Evolutionary conservation across 2,113 vertebrate genomes (phyloP).

Genomic region (Syrmaticus mikado): DNA sequence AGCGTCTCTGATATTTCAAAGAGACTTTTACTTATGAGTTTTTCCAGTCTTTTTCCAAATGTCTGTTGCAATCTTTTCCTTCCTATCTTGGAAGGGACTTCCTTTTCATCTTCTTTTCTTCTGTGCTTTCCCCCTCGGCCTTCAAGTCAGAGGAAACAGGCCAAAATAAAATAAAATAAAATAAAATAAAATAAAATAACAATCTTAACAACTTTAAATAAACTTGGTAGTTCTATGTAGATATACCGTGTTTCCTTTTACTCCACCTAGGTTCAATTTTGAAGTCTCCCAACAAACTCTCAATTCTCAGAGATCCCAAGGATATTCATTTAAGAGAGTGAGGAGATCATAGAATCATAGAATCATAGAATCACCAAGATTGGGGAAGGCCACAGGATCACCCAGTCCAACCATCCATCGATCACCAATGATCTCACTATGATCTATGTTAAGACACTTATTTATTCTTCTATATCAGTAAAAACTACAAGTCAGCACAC

Average conservation of each 20-base stretch:
- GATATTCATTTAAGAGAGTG: background rate
- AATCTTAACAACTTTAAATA: background rate
- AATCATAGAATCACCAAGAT: too few relatives aligned
- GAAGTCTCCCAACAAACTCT: background rate
- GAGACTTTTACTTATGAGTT: slow-evolving; percentile 55
- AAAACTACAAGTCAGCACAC: background rate
- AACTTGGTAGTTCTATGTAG: background rate
- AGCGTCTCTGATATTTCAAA: slow-evolving; percentile 69
- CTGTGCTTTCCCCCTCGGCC: background rate
- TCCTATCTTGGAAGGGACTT: background rate
- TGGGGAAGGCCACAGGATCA: too few relatives aligned
- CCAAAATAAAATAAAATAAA: background rate
- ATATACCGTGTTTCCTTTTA: background rate
- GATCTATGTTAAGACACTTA: background rate
- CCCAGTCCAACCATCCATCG: too few relatives aligned
- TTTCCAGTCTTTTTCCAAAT: slow-evolving; percentile 62
- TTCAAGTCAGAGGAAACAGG: background rate
- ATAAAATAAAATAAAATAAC: background rate
- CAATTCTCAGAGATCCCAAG: background rate
- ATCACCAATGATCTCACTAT: too few relatives aligned
- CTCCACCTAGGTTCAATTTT: rapidly evolving
- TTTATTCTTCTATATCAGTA: background rate
- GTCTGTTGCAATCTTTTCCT: slow-evolving; percentile 30
- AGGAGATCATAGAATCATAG: background rate
- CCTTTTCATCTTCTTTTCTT: slow-evolving; percentile 34